A percentile compares a stretch with the other conserved stretches of the same genome.
Evolutionary conservation across 1,140 invertebrate species (phyloP).

Genomic region (Acyrthosiphon pisum): DNA sequence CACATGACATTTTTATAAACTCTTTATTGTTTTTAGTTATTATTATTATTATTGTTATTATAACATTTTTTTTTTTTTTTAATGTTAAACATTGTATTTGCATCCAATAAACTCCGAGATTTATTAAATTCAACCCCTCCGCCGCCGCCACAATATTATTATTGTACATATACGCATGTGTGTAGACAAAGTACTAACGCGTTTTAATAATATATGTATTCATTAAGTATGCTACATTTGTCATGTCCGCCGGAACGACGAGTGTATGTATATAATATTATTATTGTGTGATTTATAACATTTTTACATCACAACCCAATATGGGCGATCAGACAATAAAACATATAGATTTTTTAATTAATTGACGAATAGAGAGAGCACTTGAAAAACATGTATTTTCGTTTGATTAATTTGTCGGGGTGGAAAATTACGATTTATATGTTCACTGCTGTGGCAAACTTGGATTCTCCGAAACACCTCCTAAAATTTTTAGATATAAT

Average conservation of each 20-base stretch:
- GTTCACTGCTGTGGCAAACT: neutral
- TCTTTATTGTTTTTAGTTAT: slow-evolving; percentile 16
- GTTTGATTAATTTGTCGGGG: neutral
- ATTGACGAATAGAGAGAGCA: neutral
- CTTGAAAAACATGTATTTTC: neutral
- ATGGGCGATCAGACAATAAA: neutral
- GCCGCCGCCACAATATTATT: neutral
- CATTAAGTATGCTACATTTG: neutral
- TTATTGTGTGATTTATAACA: neutral
- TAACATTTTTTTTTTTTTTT: neutral
- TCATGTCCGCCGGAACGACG: neutral
- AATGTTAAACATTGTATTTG: neutral
- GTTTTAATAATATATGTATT: neutral
- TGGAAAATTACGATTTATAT: neutral
- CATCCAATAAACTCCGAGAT: slow-evolving; percentile 6
- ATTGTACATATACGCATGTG: neutral
- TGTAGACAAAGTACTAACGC: neutral
- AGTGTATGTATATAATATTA: neutral
- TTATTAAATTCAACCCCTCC: neutral
- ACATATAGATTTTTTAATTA: neutral
- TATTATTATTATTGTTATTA: neutral
- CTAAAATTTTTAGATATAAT: neutral
- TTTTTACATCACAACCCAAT: neutral
- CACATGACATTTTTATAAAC: slow-evolving; percentile 17
- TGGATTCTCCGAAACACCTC: neutral